Percentiles rank a stretch among this genome's conserved stretches.
Conservation (phyloP, 1,140 invertebrate species). For the Maconellicoccus hirsutus region DNA sequence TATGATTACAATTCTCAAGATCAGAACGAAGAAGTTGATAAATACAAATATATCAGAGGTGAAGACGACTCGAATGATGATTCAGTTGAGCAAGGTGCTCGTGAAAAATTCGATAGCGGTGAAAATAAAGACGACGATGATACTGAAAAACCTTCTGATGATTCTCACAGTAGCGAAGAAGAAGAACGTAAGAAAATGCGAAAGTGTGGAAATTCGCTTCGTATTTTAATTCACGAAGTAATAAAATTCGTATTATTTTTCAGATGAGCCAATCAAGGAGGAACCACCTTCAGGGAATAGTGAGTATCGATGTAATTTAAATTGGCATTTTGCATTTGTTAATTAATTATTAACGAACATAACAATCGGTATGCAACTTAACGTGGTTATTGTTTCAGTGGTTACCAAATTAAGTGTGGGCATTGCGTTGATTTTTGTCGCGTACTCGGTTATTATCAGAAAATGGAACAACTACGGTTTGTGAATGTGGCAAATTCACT, state of each 20-base stretch:
- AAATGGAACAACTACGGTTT: slow-evolving; percentile 8
- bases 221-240: too few relatives aligned
- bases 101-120: not conserved
- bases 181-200: not conserved
- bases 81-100: not conserved
- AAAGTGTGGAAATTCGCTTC: not conserved
- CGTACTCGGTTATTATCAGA: slow-evolving; percentile 8
- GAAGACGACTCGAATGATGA: not conserved
- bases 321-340: not conserved
- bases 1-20: not conserved
- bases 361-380: not conserved
- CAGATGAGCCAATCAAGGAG: not conserved
- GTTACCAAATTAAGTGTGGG: slow-evolving; percentile 8
- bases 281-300: not conserved
- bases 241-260: not conserved
- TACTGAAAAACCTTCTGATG: not conserved
- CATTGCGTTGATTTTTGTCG: not conserved
- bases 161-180: slow-evolving; percentile 4
- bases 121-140: not conserved
- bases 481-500: not conserved
- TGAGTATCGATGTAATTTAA: not conserved
- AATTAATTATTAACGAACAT: not conserved
- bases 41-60: not conserved
- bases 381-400: not conserved
- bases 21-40: not conserved